Base-by-base conservation (phyloP, 2,888 invertebrate genomes). In the Graphium colonna region DNA sequence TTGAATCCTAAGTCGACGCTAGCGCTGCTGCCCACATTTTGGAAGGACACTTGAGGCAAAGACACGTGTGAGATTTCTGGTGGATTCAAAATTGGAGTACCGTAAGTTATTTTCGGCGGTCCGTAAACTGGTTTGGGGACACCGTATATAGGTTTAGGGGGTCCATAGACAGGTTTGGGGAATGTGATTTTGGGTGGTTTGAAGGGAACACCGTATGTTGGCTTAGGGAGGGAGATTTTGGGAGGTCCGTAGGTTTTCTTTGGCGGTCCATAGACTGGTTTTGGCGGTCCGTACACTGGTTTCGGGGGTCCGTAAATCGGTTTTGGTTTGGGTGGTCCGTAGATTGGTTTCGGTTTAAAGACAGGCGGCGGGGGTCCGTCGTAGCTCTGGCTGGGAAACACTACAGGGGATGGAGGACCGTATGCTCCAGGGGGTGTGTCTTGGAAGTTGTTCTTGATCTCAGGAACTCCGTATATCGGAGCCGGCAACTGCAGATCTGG, bases 401-500 rank as follows among this genome's bases (percentile, higher is more conserved):
- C 71, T 0, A 86, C 75, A 0, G 90, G 90, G 0, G 90, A 81
- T 0, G 92, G 92, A 0, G 89, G 82, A 0, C 91, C 91, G 63
- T 91, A 91, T 0, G 87, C 78, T 7, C 86, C 77, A 0, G 84
- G 79, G 0, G 88, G 88, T 0, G 84, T 61, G 0, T 79, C 75
- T 7, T 72, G 65, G 60, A 71, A 73, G 10, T 31, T 31, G 43
- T 75, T 68, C 7, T 85, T 81, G 42, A 80, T 73, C 57, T 91
- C 87, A 3, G 92, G 92, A 0, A 90, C 91, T 50, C 92, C 92
- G 67, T 92, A 92, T 0, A 92, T 85, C 13, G 92, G 92, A 1
- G 89, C 80, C 1, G 92, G 92, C 10, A 84, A 75, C 10, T 67
- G 77, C 1, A 75, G 55, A 54, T 90, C 91, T 75, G 83, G 68